phyloP scores from a whole-genome alignment of 2,113 vertebrate genomes.

The Stigmatopora nigra region DNA sequence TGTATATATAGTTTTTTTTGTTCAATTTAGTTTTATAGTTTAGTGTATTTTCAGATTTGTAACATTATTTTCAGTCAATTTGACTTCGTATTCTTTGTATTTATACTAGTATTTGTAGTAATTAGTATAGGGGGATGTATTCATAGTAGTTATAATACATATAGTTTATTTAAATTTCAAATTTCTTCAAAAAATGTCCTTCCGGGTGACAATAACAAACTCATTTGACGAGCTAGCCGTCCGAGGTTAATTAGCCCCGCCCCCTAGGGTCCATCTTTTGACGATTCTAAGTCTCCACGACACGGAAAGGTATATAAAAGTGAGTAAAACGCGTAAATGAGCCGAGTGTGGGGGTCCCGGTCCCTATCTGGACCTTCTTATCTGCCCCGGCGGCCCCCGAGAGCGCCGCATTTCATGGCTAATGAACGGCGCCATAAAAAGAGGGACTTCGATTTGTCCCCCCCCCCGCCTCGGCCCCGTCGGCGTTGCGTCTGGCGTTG shows the following conservation, averaged over 20 bases:
- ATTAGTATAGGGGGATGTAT: no score
- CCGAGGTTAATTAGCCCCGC: constrained; percentile 60
- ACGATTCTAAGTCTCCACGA: neutral
- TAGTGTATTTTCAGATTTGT: no score
- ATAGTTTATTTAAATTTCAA: no score
- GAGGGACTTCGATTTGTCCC: constrained; percentile 71
- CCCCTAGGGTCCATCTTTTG: constrained; percentile 53
- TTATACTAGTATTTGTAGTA: no score
- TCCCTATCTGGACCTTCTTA: constrained; percentile 65
- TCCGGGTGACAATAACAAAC: constrained; percentile 1
- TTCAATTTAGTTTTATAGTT: no score
- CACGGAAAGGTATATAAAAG: neutral
- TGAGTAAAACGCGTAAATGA: constrained; percentile 41
- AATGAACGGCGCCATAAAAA: constrained; percentile 76
- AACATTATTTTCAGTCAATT: no score
- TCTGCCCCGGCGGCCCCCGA: constrained; percentile 71
- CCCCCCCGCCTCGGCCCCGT: constrained; percentile 4
- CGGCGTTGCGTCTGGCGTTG: constrained; percentile 32
- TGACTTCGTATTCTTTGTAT: no score
- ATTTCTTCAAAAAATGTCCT: no score
- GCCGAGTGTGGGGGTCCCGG: constrained; percentile 47
- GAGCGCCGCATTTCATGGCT: constrained; percentile 75
- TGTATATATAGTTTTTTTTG: no score
- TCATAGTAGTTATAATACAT: no score
- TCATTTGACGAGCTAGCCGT: constrained; percentile 59